Percentiles rank a stretch among this genome's conserved stretches.
phyloP scores from a whole-genome alignment of 2,888 invertebrate genomes.

The Drosophila merina region DNA sequence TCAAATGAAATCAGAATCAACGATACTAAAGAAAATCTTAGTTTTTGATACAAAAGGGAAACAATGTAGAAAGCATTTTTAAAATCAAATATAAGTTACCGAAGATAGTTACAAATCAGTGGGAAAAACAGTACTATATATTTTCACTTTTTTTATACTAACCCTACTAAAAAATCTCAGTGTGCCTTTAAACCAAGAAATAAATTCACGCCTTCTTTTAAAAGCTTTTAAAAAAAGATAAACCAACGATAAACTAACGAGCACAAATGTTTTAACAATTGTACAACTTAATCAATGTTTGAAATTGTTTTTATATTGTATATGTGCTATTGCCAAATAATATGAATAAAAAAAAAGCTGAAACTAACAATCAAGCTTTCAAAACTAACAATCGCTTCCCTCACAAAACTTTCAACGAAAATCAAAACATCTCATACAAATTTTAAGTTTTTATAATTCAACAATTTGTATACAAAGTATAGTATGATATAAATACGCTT shows the following conservation, averaged over 20 bases:
- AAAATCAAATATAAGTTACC: neutral
- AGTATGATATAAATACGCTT: slow-evolving; percentile 60
- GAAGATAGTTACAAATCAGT: neutral
- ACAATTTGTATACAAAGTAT: slow-evolving; percentile 36
- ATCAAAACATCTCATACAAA: neutral
- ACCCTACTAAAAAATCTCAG: neutral
- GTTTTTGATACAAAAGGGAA: neutral
- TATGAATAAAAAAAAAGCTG: neutral
- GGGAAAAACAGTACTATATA: neutral
- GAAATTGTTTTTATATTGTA: neutral
- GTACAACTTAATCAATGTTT: neutral
- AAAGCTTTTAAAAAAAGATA: slow-evolving; percentile 1
- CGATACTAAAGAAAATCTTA: neutral
- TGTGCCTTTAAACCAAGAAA: slow-evolving; percentile 1
- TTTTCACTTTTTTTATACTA: neutral
- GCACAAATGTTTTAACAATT: neutral
- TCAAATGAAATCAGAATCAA: neutral
- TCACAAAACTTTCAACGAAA: neutral
- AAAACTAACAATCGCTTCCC: neutral
- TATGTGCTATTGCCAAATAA: neutral
- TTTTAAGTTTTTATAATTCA: slow-evolving; percentile 32
- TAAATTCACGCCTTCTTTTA: neutral
- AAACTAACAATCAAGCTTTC: neutral
- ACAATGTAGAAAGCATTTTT: neutral
- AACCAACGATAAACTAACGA: neutral